Base-by-base conservation (phyloP, 2,113 vertebrate species). In the Perca fluviatilis region DNA sequence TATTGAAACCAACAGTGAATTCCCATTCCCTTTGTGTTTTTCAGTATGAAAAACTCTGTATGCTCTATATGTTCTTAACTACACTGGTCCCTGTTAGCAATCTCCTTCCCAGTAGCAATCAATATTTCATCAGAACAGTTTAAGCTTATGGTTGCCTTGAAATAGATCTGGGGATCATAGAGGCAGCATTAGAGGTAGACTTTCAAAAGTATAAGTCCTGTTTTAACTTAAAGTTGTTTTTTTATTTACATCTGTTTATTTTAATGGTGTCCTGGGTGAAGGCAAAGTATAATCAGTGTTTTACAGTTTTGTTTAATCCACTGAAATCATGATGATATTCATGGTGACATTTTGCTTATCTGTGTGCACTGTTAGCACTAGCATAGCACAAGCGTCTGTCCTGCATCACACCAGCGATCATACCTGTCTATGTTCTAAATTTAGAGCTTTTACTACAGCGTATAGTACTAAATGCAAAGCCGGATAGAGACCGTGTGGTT, bases 111-210 rank as follows among this genome's bases (percentile, higher is more conserved):
- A 74, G 74, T 43, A 85, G 23, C 67, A 87, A 90, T 93, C 87
- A 91, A 93, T 93, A 91, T 88, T 91, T 91, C 86, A 86, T 88
- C 89, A 88, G 51, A 89, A 66, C 61, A 76, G 74, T 86, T 85
- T 73, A 63, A 83, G 72, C 77, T 85, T 65, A 68, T 79, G 65
- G 64, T 64, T 83, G 79, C 74, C 57, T 86, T 82, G 65, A 82
- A 88, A 79, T 66, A 80, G 47, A 79, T 79, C 66, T 36, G 56
- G 33, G 68, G 46, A 58, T 82, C 83, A 74, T 49, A 36, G 40
- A 51, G 47, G 33, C 58, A 4, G 11, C 6, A 21, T 51, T 76
- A n/a, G 30, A 30, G 7, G 5, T 5, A 18, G 14, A 77, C 13
- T 58, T 76, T 23, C 33, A 49, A 9, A 18, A 46, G 46, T 65